Conservation (phyloP, 37 sponge, comb jelly and placozoan species). For the Geodia barretti region DNA sequence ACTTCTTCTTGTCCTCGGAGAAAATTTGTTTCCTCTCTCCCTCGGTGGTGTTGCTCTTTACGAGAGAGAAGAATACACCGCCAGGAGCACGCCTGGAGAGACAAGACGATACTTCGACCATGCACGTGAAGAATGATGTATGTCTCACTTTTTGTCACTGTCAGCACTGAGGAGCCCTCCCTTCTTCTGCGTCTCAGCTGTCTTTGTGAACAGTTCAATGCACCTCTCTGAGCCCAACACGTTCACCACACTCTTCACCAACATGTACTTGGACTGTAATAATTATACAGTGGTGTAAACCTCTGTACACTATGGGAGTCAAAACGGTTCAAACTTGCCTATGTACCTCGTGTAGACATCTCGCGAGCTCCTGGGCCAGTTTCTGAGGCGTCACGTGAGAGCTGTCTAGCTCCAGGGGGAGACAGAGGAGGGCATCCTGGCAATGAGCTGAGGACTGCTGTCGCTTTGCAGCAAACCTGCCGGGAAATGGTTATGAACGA, state of each 20-base stretch:
- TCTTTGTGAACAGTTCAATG: constrained; percentile 31
- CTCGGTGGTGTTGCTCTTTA: constrained; percentile 23
- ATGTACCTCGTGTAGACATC: constrained; percentile 53
- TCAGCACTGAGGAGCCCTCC: constrained; percentile 48
- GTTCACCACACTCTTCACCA: constrained; percentile 25
- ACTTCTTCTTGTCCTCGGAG: background rate
- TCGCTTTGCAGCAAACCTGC: background rate
- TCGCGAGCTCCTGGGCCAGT: constrained; percentile 27
- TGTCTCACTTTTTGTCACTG: constrained; percentile 40
- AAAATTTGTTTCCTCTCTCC: constrained; percentile 42
- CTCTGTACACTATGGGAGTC: background rate
- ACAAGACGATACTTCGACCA: background rate
- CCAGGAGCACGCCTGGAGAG: constrained; percentile 40
- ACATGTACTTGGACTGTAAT: constrained; percentile 43
- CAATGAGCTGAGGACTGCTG: background rate
- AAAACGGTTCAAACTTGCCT: too few species aligned
- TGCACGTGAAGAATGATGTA: background rate
- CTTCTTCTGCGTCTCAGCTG: constrained; percentile 42
- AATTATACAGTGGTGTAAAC: background rate
- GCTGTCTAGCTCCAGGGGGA: background rate
- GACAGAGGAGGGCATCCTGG: background rate
- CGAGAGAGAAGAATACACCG: constrained; percentile 52
- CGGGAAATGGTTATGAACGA: too few species aligned
- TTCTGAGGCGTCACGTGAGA: background rate
- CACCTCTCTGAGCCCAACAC: constrained; percentile 43